These are phyloP conservation scores for Sarcophaga subvicina DNA, from an alignment of 2,888 invertebrate genomes.

Conservation along the genomic window DNA sequence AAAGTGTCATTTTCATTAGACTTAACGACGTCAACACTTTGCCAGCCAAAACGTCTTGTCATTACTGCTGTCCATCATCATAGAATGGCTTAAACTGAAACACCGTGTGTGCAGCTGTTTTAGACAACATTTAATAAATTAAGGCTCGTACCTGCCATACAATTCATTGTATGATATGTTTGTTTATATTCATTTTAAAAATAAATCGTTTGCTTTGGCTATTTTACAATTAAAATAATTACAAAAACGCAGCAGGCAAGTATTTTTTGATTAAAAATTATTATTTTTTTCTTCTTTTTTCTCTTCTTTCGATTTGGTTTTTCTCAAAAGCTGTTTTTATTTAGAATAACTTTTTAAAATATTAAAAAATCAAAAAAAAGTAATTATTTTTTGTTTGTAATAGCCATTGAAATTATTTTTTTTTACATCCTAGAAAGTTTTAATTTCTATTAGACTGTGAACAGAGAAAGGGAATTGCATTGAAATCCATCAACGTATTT, in stretches of 20 bases:
- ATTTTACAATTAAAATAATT: slow-evolving; percentile 52
- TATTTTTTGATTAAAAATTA: slow-evolving; percentile 34
- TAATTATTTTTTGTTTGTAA: not conserved
- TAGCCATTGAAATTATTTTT: not conserved
- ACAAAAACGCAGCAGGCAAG: slow-evolving; percentile 62
- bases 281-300: no score
- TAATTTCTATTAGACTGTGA: slow-evolving; percentile 15
- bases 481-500: slow-evolving; percentile 68
- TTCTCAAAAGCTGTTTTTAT: slow-evolving; percentile 5
- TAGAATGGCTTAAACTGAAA: not conserved
- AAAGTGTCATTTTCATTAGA: slow-evolving; percentile 65
- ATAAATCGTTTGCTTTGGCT: slow-evolving; percentile 14
- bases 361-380: not conserved
- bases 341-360: not conserved
- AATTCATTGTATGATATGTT: no score
- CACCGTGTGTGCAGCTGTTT: slow-evolving; percentile 49
- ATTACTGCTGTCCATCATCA: not conserved
- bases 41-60: not conserved
- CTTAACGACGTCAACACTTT: slow-evolving; percentile 64
- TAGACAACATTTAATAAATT: not conserved
- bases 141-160: not conserved
- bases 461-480: slow-evolving; percentile 25
- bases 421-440: slow-evolving; percentile 52
- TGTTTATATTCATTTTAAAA: no score
- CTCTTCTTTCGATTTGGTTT: not conserved